Evolutionary conservation across 1,140 invertebrate species (phyloP).

Genomic region (Lepidotrigona ventralis): DNA sequence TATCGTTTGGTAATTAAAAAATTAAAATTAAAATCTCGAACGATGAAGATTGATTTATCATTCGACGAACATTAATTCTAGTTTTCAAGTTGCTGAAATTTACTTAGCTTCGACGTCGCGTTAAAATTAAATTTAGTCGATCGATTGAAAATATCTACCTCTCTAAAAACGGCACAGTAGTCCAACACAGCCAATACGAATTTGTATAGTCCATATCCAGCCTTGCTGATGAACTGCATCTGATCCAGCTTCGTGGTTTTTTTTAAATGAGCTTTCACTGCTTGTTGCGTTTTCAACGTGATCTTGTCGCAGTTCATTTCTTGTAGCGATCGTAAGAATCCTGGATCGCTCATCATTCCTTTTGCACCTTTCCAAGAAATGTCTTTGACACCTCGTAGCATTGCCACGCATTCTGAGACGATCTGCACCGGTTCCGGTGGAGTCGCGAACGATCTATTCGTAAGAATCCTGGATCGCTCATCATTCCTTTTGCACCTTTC

Average conservation of each 20-base stretch:
- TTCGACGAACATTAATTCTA: no score
- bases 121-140: no score
- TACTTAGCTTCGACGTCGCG: no score
- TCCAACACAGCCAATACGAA: slow-evolving; percentile 92
- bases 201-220: slow-evolving; percentile 90
- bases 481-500: slow-evolving; percentile 94
- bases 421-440: slow-evolving; percentile 93
- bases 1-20: neutral
- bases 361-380: slow-evolving; percentile 94
- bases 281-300: slow-evolving; percentile 86
- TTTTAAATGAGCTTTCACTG: slow-evolving; percentile 86
- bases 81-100: neutral
- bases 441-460: slow-evolving; percentile 88
- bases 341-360: slow-evolving; percentile 93
- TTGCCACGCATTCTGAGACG: slow-evolving; percentile 93
- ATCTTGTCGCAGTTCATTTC: slow-evolving; percentile 93
- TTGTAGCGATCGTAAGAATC: slow-evolving; percentile 88
- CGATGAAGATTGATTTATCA: no score
- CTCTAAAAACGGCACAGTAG: slow-evolving; percentile 91
- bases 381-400: slow-evolving; percentile 90
- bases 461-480: slow-evolving; percentile 93
- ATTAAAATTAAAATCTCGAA: no score
- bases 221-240: slow-evolving; percentile 88
- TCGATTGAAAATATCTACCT: slow-evolving; percentile 79
- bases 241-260: slow-evolving; percentile 86